Conservation (phyloP, 2,113 vertebrate species). For the Chaetops frenatus region DNA sequence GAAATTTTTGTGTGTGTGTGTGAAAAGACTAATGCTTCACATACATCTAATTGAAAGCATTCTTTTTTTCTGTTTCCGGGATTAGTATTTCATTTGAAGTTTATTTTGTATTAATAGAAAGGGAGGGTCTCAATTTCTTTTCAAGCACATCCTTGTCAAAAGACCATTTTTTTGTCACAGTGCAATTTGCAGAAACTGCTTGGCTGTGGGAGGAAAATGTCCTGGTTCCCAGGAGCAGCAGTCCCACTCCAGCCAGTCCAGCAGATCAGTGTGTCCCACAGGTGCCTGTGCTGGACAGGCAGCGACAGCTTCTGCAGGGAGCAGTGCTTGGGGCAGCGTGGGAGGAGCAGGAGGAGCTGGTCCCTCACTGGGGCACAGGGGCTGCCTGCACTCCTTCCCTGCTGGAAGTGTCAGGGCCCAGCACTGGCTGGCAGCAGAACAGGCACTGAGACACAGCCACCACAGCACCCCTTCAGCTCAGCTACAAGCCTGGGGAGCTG, state of each 20-base stretch:
- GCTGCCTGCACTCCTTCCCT: not conserved
- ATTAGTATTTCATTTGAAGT: not conserved
- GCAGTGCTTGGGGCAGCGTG: accelerated
- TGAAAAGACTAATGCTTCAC: not conserved
- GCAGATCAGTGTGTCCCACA: accelerated
- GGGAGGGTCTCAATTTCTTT: not conserved
- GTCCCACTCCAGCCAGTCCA: not conserved
- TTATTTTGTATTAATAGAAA: not conserved
- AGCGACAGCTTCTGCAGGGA: not conserved
- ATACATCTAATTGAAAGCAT: not conserved
- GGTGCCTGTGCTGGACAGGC: accelerated
- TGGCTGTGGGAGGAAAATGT: not conserved
- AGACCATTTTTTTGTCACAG: not conserved
- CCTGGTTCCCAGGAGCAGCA: not conserved
- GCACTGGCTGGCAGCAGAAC: not conserved
- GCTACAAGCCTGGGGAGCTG: not conserved
- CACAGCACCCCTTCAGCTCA: not conserved
- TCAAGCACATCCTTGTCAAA: not conserved
- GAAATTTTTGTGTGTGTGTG: too few species aligned
- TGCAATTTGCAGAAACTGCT: not conserved
- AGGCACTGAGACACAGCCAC: not conserved
- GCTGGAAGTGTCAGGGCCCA: not conserved
- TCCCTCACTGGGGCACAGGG: not conserved
- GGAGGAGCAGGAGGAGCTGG: not conserved
- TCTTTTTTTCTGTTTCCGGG: not conserved